A percentile compares a stretch with the other conserved stretches of the same genome.
These are phyloP conservation scores for Equus quagga DNA, from an alignment of 2,113 vertebrate genomes.

Conservation along the genomic window DNA sequence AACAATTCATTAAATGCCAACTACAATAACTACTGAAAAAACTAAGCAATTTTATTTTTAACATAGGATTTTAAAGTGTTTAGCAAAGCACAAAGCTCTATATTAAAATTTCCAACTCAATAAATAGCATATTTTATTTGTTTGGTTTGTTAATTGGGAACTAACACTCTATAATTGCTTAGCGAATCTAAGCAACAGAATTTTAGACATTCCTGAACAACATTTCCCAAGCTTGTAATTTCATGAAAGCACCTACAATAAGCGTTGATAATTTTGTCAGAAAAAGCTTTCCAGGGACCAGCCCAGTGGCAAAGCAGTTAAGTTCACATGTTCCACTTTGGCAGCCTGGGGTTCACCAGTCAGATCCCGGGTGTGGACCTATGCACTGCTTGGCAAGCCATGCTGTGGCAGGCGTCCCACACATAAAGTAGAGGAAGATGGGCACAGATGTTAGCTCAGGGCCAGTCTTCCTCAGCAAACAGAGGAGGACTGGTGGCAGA, in stretches of 20 bases:
- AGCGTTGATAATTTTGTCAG: conserved; percentile 49
- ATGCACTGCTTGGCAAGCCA: too few relatives aligned
- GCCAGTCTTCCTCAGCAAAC: too few relatives aligned
- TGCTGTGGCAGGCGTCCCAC: too few relatives aligned
- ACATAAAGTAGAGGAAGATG: too few relatives aligned
- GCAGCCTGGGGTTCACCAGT: too few relatives aligned
- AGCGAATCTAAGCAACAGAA: background rate
- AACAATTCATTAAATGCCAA: background rate
- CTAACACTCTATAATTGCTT: background rate
- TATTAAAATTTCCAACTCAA: conserved; percentile 21
- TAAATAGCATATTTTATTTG: background rate
- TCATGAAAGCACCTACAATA: conserved; percentile 22
- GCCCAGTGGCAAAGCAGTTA: too few relatives aligned
- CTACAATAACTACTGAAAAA: background rate
- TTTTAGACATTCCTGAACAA: conserved; percentile 28
- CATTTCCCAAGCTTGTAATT: conserved; percentile 20
- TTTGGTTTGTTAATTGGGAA: conserved; percentile 9
- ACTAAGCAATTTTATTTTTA: conserved; percentile 50
- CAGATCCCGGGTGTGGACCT: too few relatives aligned
- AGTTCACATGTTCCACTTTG: too few relatives aligned
- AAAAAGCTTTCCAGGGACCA: background rate
- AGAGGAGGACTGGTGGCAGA: too few relatives aligned
- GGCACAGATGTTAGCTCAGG: too few relatives aligned
- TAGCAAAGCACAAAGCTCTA: background rate
- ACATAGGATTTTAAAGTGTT: background rate